These are phyloP conservation scores for Andrena bicolor DNA, from an alignment of 2,888 invertebrate species.

Conservation along the genomic window DNA sequence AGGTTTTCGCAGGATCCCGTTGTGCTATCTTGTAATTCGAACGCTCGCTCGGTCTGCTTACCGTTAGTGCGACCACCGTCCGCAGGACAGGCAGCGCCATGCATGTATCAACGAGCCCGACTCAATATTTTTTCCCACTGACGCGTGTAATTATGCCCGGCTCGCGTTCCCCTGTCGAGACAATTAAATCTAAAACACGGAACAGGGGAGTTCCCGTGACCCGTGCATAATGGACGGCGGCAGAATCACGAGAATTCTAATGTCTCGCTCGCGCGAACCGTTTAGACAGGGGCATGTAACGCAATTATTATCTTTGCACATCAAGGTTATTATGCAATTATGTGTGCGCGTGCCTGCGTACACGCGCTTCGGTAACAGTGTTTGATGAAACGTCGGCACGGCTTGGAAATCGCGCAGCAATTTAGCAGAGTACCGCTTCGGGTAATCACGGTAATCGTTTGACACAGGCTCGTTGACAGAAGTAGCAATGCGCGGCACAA, in stretches of 20 bases:
- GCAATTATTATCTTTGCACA: constrained; percentile 46
- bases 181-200: constrained; percentile 34
- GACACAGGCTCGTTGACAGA: background rate
- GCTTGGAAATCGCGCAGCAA: constrained; percentile 11
- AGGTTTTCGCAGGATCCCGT: too few relatives aligned
- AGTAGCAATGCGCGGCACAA: background rate
- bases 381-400: constrained; percentile 34
- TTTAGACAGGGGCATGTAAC: constrained; percentile 31
- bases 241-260: constrained; percentile 34
- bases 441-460: background rate
- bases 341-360: background rate
- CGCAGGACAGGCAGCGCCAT: background rate
- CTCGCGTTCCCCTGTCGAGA: constrained; percentile 16
- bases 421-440: constrained; percentile 17
- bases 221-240: constrained; percentile 23
- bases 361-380: constrained; percentile 32
- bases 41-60: too few relatives aligned
- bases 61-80: background rate
- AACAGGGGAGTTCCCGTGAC: constrained; percentile 13
- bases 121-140: background rate
- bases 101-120: background rate
- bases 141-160: constrained; percentile 26
- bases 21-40: too few relatives aligned
- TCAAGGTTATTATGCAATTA: constrained; percentile 20
- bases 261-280: constrained; percentile 23